These are phyloP conservation scores for Tiliqua scincoides DNA, from an alignment of 2,113 vertebrate genomes.

Conservation along the genomic window DNA sequence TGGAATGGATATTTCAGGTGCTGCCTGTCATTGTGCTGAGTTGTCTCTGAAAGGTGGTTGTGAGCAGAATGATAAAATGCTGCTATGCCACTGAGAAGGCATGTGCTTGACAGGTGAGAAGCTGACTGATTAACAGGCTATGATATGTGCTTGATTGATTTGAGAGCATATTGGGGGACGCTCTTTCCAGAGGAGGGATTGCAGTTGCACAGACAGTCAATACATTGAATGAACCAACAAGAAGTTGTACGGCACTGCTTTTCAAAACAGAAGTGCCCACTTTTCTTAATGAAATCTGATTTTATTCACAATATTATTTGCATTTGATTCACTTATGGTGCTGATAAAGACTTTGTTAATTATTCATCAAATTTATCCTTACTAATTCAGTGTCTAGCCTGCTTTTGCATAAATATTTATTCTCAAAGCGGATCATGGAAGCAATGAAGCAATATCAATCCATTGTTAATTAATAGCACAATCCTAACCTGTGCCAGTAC, in stretches of 20 bases:
- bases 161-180: constrained; percentile 17
- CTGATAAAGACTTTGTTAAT: too few relatives aligned
- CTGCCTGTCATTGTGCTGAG: neutral
- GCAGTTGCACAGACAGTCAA: constrained; percentile 56
- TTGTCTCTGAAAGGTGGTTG: neutral
- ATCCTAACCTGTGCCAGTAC: too few relatives aligned
- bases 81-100: neutral
- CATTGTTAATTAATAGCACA: too few relatives aligned
- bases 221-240: constrained; percentile 23
- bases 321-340: neutral
- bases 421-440: too few relatives aligned
- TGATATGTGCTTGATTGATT: constrained; percentile 37
- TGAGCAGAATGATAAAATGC: constrained; percentile 19
- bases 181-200: constrained; percentile 46
- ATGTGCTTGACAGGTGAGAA: constrained; percentile 14
- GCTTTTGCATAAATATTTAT: too few relatives aligned
- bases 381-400: too few relatives aligned
- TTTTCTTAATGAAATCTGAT: constrained; percentile 46
- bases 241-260: constrained; percentile 9
- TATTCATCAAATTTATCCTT: too few relatives aligned
- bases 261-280: neutral
- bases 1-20: neutral
- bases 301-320: constrained; percentile 42
- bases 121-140: constrained; percentile 25
- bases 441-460: too few relatives aligned